Percentiles rank a stretch among this genome's conserved stretches.
Evolutionary conservation across 2,113 vertebrate species (phyloP).

Genomic region (Nerophis lumbriciformis): DNA sequence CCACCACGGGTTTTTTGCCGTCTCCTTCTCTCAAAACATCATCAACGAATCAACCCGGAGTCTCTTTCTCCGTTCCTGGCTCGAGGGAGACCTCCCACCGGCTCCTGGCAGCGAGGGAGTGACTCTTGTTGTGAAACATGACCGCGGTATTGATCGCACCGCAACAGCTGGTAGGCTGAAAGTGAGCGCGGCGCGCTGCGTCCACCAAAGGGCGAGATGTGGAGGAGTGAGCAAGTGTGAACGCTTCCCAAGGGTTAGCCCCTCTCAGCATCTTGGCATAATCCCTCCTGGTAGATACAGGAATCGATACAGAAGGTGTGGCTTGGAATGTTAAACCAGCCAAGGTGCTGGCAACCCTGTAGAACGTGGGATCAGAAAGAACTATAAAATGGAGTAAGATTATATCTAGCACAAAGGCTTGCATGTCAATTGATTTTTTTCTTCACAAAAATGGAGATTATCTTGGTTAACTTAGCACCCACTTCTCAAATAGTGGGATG

Average conservation of each 20-base stretch:
- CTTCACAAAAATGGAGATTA: no score
- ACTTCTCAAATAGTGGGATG: no score
- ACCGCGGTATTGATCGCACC: constrained; percentile 55
- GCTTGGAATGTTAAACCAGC: constrained; percentile 16
- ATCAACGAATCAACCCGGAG: constrained; percentile 27
- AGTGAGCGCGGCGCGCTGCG: constrained; percentile 33
- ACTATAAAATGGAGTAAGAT: not conserved
- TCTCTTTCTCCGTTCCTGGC: constrained; percentile 27
- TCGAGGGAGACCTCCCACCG: constrained; percentile 47
- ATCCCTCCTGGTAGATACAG: constrained; percentile 43
- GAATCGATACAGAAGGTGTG: constrained; percentile 42
- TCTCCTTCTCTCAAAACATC: constrained; percentile 17
- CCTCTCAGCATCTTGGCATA: constrained; percentile 52
- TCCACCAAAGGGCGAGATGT: constrained; percentile 32
- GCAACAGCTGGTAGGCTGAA: constrained; percentile 59
- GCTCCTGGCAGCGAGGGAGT: constrained; percentile 48
- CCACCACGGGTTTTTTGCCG: constrained; percentile 10
- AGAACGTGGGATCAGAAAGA: not conserved
- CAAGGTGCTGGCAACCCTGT: not conserved
- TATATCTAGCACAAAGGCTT: not conserved
- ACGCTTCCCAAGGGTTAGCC: constrained; percentile 51
- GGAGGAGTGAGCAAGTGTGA: constrained; percentile 52
- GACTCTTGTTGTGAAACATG: constrained; percentile 60
- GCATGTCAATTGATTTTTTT: not conserved
- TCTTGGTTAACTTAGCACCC: no score